Conservation (phyloP, 2,797 vertebrate genomes). For the Argyrosomus regius region DNA sequence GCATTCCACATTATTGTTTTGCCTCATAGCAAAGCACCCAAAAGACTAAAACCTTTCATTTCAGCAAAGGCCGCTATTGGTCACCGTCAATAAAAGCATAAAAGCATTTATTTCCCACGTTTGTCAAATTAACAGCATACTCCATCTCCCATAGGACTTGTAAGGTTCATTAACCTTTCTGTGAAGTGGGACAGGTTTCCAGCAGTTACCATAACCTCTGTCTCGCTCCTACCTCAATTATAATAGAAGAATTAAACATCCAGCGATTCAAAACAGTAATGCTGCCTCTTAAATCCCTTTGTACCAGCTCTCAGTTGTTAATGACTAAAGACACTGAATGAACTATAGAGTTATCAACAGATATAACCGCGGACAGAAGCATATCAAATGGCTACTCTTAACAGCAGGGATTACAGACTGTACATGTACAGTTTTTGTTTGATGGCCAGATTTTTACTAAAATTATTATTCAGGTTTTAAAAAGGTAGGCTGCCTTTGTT, state of each 20-base stretch:
- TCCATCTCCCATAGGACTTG: slow-evolving; percentile 91
- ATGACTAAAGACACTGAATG: slow-evolving; percentile 86
- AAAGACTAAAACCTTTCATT: slow-evolving; percentile 93
- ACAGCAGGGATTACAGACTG: slow-evolving; percentile 50
- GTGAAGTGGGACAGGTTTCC: slow-evolving; percentile 90
- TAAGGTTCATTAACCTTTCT: slow-evolving; percentile 90
- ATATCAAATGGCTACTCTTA: slow-evolving; percentile 76
- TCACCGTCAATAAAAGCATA: slow-evolving; percentile 93
- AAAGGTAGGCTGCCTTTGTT: slow-evolving; percentile 32
- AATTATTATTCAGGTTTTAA: slow-evolving; percentile 46
- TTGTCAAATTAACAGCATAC: slow-evolving; percentile 92
- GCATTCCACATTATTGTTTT: slow-evolving; percentile 90
- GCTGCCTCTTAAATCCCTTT: slow-evolving; percentile 87
- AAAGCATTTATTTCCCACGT: slow-evolving; percentile 93
- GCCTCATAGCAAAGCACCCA: slow-evolving; percentile 87
- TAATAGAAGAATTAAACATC: slow-evolving; percentile 92
- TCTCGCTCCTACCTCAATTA: slow-evolving; percentile 89
- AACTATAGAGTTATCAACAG: slow-evolving; percentile 79
- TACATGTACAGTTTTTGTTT: slow-evolving; percentile 50
- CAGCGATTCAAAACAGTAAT: slow-evolving; percentile 86
- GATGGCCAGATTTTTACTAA: slow-evolving; percentile 51
- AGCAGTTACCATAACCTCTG: slow-evolving; percentile 90
- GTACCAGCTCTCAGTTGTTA: slow-evolving; percentile 84
- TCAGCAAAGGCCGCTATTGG: slow-evolving; percentile 90
- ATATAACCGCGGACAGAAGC: slow-evolving; percentile 73